Base-by-base conservation (phyloP, 2,797 vertebrate species). In the Aplochiton taeniatus region DNA sequence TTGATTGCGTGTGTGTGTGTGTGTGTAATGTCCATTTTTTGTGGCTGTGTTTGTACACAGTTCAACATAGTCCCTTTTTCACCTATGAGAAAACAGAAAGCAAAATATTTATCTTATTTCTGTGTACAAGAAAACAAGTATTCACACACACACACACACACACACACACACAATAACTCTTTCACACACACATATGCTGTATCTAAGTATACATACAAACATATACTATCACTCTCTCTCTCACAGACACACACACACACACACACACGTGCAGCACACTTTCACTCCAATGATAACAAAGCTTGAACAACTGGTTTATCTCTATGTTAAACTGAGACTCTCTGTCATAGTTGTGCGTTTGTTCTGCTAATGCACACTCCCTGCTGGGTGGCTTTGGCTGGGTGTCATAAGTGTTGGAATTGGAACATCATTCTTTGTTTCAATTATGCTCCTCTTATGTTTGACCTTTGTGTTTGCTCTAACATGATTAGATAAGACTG, bases 111-210 rank as follows among this genome's bases (percentile, higher is more conserved):
- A n/a, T n/a, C n/a, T n/a, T n/a, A n/a, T n/a, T n/a, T n/a, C n/a
- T n/a, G n/a, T n/a, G n/a, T n/a, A n/a, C 17, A 17, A 53, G 10
- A 8, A 53, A 16, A 53, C 52, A 53, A 16, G 19, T 16, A 53
- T 7, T 18, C 52, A 53, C 52, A 53, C 52, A 53, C 52, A 53
- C n/a, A 53, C 52, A 53, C 51, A 53, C 51, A 19, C 51, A 53
- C 51, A 52, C 51, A 52, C 51, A 52, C 60, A 13, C 48, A 5
- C 14, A 52, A 50, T 31, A 2, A 48, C 53, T 14, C n/a, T 7
- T 42, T 17, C 57, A 9, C 57, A 45, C 47, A 16, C 10, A 14
- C 13, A 48, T 10, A 1, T 48, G 9, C 3, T 2, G 3, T 48
- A 48, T 48, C 13, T 48, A 11, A 48, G 46, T 48, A 9, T 11